phyloP scores from a whole-genome alignment of 2,797 vertebrate genomes.

The Falco rusticolus region DNA sequence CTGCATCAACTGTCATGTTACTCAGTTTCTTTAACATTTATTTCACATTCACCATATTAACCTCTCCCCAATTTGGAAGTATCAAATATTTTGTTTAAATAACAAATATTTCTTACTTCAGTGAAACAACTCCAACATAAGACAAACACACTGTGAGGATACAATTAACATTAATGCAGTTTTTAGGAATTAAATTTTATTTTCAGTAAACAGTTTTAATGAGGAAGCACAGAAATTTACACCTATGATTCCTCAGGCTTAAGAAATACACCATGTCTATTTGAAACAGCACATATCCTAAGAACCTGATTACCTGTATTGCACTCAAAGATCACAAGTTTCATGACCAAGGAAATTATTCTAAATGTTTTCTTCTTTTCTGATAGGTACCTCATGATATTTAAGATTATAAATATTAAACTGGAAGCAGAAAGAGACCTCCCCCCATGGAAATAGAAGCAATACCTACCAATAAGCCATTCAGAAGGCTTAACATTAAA shows the following conservation, averaged over 20 bases:
- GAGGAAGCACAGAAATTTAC: constrained; percentile 20
- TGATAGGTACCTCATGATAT: neutral
- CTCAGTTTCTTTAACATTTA: neutral
- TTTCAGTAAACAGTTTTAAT: constrained; percentile 47
- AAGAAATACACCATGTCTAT: constrained; percentile 17
- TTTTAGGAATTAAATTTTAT: constrained; percentile 44
- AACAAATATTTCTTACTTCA: neutral
- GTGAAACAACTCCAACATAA: constrained; percentile 5
- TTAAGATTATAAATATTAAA: neutral
- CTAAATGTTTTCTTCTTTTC: constrained; percentile 20
- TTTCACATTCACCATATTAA: neutral
- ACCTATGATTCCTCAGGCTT: neutral
- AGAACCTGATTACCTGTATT: constrained; percentile 43
- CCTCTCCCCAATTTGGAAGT: neutral
- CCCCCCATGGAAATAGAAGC: neutral
- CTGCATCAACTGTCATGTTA: neutral
- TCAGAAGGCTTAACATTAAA: neutral
- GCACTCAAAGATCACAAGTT: constrained; percentile 4
- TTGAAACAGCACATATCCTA: neutral
- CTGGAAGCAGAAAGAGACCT: neutral
- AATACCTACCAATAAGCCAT: neutral
- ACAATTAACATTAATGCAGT: neutral
- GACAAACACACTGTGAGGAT: neutral
- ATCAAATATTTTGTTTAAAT: neutral
- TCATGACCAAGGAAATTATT: constrained; percentile 27